phyloP scores from a whole-genome alignment of 1,140 invertebrate genomes.

The Bombus pascuorum region DNA sequence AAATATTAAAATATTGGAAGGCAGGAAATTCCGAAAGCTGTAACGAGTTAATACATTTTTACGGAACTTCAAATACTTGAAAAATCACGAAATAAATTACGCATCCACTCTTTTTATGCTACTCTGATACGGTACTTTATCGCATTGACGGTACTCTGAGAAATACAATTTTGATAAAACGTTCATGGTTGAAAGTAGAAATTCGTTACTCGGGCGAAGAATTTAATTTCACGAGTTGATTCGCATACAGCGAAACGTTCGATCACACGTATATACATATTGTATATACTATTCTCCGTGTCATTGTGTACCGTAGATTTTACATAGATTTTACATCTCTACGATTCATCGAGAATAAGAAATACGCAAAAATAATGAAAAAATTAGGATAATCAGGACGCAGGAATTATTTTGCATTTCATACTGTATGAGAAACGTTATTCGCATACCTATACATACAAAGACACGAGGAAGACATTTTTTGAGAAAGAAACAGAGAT shows the following conservation, averaged over 20 bases:
- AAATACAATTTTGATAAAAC: background rate
- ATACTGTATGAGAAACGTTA: background rate
- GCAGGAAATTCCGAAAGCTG: too few species aligned
- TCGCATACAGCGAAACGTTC: background rate
- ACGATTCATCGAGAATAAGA: background rate
- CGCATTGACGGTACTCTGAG: background rate
- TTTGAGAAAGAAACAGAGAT: background rate
- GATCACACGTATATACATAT: too few species aligned
- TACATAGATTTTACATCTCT: background rate
- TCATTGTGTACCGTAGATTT: background rate
- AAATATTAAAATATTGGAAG: too few species aligned
- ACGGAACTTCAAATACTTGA: background rate
- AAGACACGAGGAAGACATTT: background rate
- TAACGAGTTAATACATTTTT: too few species aligned
- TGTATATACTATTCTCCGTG: background rate
- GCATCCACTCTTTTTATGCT: background rate
- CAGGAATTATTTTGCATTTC: too few species aligned
- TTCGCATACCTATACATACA: background rate
- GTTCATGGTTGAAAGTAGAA: background rate
- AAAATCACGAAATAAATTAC: background rate
- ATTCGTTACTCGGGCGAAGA: background rate
- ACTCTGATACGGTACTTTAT: background rate
- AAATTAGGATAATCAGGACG: background rate
- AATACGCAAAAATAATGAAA: too few species aligned
- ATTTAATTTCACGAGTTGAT: background rate